Evolutionary conservation across 1,140 invertebrate genomes (phyloP), one percentile per base, ranked within the genome.

Genomic region (Plutomurus gul): DNA sequence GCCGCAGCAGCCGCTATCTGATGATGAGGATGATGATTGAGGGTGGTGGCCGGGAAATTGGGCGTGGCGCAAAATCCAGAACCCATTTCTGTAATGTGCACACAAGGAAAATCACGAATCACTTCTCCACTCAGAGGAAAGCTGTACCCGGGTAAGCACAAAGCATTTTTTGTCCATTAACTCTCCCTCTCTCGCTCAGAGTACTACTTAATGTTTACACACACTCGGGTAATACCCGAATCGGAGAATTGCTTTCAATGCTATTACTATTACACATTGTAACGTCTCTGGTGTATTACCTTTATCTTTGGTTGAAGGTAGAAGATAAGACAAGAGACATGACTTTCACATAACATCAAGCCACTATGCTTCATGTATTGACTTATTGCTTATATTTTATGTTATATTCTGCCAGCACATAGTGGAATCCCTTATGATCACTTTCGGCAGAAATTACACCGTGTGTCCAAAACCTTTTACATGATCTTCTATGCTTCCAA

Each of bases 61-160:
- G 82, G 82, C 75, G 82, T 81, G 79, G 60, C 75, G 49, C 79
- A 81, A 74, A 82, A 82, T 20, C 82, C 49, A 27, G 82, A 79
- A 47, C 75, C 79, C 82, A 83, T 81, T 78, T 83, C 82, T 83
- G 78, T 73, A 78, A 78, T 22, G 22, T 16, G n/a, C 25, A 11
- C 13, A 20, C n/a, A 49, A 43, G n/a, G n/a, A 10, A 43, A 10
- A 75, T 13, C 74, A 75, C 65, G 56, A 78, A 71, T 11, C 30
- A 75, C 39, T 27, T 16, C n/a, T n/a, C n/a, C n/a, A n/a, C n/a
- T n/a, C n/a, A 8, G 30, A 70, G 22, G 8, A 8, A 22, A 56
- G 22, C 20, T n/a, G n/a, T n/a, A n/a, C n/a, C n/a, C n/a, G n/a
- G n/a, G 30, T 39, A 7, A 40, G 70, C 4, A 40, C 13, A 56